Percentiles rank a stretch among this genome's conserved stretches.
Conservation (phyloP, 2,113 vertebrate species). For the Butorides virescens region DNA sequence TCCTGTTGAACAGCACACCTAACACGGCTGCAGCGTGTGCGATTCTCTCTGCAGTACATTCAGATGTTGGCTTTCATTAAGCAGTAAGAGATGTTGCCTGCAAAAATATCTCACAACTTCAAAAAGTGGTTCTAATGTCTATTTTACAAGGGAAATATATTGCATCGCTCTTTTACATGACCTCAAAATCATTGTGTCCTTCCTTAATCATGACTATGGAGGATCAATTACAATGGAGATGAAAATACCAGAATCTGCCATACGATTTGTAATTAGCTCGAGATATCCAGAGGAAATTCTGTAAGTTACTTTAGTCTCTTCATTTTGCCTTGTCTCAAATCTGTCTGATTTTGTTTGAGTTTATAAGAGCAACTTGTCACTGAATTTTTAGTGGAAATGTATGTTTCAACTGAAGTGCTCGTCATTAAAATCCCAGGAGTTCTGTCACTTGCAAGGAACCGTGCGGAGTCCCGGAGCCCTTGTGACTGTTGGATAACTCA, state of each 20-base stretch:
- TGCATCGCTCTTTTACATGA: constrained; percentile 48
- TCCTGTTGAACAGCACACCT: neutral
- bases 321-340: constrained; percentile 35
- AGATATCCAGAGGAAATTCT: constrained; percentile 45
- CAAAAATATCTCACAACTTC: neutral
- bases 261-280: constrained; percentile 49
- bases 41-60: neutral
- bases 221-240: constrained; percentile 53
- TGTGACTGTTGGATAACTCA: neutral
- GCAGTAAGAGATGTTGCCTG: neutral
- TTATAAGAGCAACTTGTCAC: constrained; percentile 8
- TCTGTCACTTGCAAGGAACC: neutral
- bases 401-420: constrained; percentile 19
- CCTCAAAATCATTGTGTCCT: constrained; percentile 34
- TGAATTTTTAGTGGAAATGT: constrained; percentile 17
- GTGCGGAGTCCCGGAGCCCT: neutral
- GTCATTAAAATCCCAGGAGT: neutral
- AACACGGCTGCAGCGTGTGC: fast-evolving
- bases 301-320: constrained; percentile 10
- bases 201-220: constrained; percentile 29
- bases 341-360: constrained; percentile 29
- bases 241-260: constrained; percentile 7
- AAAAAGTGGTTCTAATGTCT: neutral
- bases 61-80: neutral
- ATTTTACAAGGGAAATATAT: neutral